phyloP scores from a whole-genome alignment of 2,113 vertebrate species.

The Chrysemys picta region DNA sequence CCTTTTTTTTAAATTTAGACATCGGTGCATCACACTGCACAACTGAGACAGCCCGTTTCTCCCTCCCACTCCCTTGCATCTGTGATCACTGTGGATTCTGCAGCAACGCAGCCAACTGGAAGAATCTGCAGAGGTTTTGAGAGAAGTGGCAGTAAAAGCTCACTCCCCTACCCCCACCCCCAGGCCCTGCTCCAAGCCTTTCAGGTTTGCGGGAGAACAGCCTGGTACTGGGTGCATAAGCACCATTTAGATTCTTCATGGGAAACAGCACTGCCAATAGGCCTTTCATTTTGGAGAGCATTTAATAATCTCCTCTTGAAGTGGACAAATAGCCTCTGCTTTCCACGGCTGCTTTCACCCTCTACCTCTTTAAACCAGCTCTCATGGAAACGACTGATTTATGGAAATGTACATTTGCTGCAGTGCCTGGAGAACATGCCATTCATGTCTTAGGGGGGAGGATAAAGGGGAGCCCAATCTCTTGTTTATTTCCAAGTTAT shows the following conservation, averaged over 20 bases:
- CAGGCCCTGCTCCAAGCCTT: not conserved
- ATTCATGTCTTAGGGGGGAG: not conserved
- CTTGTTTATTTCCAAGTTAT: not conserved
- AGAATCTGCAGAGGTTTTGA: slow-evolving; percentile 12
- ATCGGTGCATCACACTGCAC: not conserved
- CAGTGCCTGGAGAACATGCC: not conserved
- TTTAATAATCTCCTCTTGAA: not conserved
- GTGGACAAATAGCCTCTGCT: not conserved
- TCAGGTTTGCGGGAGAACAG: not conserved
- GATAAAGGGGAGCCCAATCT: not conserved
- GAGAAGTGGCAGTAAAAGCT: not conserved
- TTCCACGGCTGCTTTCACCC: not conserved
- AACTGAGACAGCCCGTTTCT: not conserved
- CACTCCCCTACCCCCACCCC: not conserved
- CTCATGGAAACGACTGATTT: not conserved
- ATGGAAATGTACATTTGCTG: not conserved
- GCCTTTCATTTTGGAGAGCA: accelerated
- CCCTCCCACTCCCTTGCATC: not conserved
- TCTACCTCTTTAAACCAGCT: not conserved
- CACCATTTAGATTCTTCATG: accelerated
- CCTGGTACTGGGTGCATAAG: not conserved
- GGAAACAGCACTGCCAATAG: accelerated
- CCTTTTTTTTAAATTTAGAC: not conserved
- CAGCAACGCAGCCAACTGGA: not conserved
- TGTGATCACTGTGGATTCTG: not conserved